Evolutionary conservation across 1,140 invertebrate species (phyloP).

Genomic region (Kradibia gibbosae): DNA sequence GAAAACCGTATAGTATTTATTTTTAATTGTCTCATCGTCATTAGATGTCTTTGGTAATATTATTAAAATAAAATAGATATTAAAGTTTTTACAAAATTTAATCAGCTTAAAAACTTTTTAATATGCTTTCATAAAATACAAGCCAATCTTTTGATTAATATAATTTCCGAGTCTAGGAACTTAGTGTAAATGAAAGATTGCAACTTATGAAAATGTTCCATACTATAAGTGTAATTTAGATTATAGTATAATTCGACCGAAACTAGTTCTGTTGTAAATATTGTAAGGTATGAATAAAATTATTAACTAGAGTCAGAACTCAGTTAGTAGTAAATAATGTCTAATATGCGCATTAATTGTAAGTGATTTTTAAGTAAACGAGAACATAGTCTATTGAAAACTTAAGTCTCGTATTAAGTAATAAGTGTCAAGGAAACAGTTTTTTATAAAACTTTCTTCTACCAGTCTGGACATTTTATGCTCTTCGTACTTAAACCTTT

Average conservation of each 20-base stretch:
- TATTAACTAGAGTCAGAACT: too few relatives aligned
- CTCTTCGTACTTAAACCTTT: too few relatives aligned
- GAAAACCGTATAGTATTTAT: neutral
- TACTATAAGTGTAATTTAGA: conserved; percentile 8
- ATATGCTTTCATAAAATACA: conserved; percentile 20
- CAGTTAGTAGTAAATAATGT: too few relatives aligned
- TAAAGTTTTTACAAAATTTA: conserved; percentile 41
- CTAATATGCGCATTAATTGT: too few relatives aligned
- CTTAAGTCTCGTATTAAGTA: neutral
- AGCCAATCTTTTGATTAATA: conserved; percentile 17
- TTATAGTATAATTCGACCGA: neutral
- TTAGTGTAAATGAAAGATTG: conserved; percentile 12
- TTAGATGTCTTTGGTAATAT: too few relatives aligned
- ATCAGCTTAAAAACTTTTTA: conserved; percentile 30
- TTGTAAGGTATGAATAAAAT: neutral
- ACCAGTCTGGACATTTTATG: too few relatives aligned
- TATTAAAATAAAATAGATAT: conserved; percentile 18
- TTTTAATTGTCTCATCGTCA: too few relatives aligned
- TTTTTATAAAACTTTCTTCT: neutral
- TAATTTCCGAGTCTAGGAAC: conserved; percentile 38
- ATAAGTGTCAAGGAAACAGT: neutral
- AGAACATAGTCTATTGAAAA: neutral
- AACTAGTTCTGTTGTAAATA: neutral
- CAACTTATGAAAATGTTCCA: conserved; percentile 13
- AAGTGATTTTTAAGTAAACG: too few relatives aligned